A percentile compares a stretch with the other conserved stretches of the same genome.
phyloP scores from a whole-genome alignment of 2,797 vertebrate genomes.

The Anolis apletophallus region DNA sequence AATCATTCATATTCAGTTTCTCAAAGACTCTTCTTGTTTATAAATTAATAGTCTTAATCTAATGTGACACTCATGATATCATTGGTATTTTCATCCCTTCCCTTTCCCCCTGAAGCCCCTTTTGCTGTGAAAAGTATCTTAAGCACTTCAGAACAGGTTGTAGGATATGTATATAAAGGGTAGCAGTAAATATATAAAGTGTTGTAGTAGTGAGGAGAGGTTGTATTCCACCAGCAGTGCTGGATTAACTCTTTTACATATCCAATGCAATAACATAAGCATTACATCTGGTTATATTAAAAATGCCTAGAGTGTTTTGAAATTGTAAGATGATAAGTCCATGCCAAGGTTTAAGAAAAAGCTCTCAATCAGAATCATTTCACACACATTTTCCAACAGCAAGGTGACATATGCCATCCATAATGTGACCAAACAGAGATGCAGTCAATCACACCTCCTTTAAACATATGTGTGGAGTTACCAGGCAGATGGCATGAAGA shows the following conservation, averaged over 20 bases:
- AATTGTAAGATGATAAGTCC: too few species aligned
- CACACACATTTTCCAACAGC: background rate
- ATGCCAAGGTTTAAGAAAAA: background rate
- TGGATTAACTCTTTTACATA: too few species aligned
- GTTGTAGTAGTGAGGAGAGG: too few species aligned
- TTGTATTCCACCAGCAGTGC: too few species aligned
- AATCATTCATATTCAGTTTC: slow-evolving; percentile 23
- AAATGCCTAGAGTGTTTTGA: background rate
- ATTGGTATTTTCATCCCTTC: too few species aligned
- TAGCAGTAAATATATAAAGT: too few species aligned
- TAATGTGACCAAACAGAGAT: background rate
- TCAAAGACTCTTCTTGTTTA: background rate
- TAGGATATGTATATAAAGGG: too few species aligned
- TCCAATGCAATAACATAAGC: background rate
- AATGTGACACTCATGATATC: too few species aligned
- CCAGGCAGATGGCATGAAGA: too few species aligned
- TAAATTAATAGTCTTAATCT: background rate
- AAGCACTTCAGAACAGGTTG: too few species aligned
- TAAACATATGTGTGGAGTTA: background rate
- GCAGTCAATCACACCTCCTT: background rate
- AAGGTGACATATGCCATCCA: background rate
- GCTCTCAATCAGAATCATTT: background rate
- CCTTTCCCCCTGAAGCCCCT: too few species aligned
- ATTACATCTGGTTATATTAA: background rate
- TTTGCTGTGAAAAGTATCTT: too few species aligned